Evolutionary conservation across 2,113 vertebrate species (phyloP).

Genomic region (Cephalopholis sonnerati): DNA sequence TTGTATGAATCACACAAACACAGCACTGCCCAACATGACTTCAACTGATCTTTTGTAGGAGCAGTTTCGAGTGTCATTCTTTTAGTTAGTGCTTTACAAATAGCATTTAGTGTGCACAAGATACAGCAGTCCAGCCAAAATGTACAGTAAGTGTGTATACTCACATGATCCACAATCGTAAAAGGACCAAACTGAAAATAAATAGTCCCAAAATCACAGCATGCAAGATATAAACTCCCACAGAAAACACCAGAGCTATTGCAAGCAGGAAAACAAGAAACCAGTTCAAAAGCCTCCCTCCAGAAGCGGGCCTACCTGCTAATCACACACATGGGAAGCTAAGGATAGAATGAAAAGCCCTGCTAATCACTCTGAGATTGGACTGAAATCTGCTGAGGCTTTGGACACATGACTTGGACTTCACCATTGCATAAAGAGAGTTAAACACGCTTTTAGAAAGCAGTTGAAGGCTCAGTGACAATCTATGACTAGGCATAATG

Average conservation of each 20-base stretch:
- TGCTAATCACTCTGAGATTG: slow-evolving; percentile 88
- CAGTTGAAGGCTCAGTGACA: slow-evolving; percentile 23
- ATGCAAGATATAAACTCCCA: slow-evolving; percentile 30
- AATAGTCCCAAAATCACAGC: slow-evolving; percentile 30
- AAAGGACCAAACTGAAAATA: slow-evolving; percentile 1
- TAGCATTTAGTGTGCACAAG: not conserved
- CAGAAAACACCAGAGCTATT: slow-evolving; percentile 15
- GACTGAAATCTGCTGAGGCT: slow-evolving; percentile 85
- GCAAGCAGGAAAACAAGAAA: slow-evolving; percentile 42
- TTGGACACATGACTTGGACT: slow-evolving; percentile 81
- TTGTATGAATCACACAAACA: not conserved
- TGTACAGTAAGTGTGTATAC: slow-evolving; percentile 50
- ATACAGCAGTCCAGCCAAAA: not conserved
- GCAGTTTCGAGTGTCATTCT: not conserved
- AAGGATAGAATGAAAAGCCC: slow-evolving; percentile 92
- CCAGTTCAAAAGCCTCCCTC: slow-evolving; percentile 65
- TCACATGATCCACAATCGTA: slow-evolving; percentile 66
- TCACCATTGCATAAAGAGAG: slow-evolving; percentile 74
- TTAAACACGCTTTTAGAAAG: slow-evolving; percentile 65
- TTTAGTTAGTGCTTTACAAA: not conserved
- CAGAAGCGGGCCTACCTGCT: slow-evolving; percentile 74
- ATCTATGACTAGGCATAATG: slow-evolving; percentile 45
- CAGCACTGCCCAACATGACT: not conserved
- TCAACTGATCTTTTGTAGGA: not conserved
- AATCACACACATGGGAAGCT: slow-evolving; percentile 86